Base-by-base conservation (phyloP, 2,113 vertebrate genomes). In the Sula dactylatra region DNA sequence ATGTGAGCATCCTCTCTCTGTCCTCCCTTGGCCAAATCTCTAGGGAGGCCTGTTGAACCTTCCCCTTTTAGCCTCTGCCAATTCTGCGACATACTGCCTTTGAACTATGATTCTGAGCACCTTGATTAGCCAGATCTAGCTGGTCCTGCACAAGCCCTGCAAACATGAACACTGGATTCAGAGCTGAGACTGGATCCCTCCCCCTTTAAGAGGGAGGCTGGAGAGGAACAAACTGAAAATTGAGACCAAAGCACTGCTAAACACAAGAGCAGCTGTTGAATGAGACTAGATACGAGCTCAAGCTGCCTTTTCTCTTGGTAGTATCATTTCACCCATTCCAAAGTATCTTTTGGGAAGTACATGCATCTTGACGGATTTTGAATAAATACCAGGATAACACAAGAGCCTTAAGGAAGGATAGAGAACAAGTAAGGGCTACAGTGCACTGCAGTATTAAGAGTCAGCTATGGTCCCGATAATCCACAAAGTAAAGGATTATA, bases 401-500 rank as follows among this genome's bases (percentile, higher is more conserved):
- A 55, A 59, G 42, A 85, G 21, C 38, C 18, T 72, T 52, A 92
- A 80, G 15, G 52, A 94, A 83, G 49, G 32, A 50, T 82, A 87
- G 36, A 83, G 86, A 71, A 92, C 47, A 47, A 82, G 52, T 20
- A 65, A 64, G 40, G 54, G 34, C 56, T 77, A 36, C 0, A 1
- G 52, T 78, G 59, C 32, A 18, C 52, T 86, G 45, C 42, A 61
- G 40, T 19, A 58, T 44, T 70, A 74, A 65, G 49, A 56, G 71
- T 85, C 88, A 91, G 71, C 61, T 93, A 70, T 21, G n/a, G 94
- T 61, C 52, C 49, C 3, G 15, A 36, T 94, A 97, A 97, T 90
- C 91, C 84, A 88, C 73, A 78, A 81, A 93, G 84, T 64, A 76
- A 95, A 77, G 91, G 91, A 95, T 97, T 97, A 97, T 36, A 88